Evolutionary conservation across 2,888 invertebrate genomes (phyloP).

Genomic region (Melanotus villosus): DNA sequence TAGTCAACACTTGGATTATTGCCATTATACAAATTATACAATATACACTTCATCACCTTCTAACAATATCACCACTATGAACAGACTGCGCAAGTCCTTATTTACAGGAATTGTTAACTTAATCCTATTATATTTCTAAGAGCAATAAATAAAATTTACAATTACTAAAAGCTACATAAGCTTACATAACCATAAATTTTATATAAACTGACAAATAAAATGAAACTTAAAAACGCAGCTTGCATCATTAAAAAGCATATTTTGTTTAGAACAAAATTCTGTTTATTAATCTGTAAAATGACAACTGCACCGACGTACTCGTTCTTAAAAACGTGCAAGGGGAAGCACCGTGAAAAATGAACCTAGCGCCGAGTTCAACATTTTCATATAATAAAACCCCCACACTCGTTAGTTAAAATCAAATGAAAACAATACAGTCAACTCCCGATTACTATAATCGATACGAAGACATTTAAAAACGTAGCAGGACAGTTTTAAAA

Average conservation of each 20-base stretch:
- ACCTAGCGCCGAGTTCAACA: too few species aligned
- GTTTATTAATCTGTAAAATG: too few species aligned
- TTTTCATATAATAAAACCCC: slow-evolving; percentile 1
- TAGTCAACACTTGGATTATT: slow-evolving; percentile 58
- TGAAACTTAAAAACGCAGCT: too few species aligned
- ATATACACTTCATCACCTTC: slow-evolving; percentile 54
- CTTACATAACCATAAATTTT: not conserved
- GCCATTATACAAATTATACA: slow-evolving; percentile 60
- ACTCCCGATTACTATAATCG: too few species aligned
- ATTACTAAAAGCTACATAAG: slow-evolving; percentile 16
- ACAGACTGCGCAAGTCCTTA: slow-evolving; percentile 31
- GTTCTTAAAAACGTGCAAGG: slow-evolving; percentile 3
- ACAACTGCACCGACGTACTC: not conserved
- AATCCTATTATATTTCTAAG: slow-evolving; percentile 20
- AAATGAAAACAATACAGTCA: too few species aligned
- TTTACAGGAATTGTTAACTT: slow-evolving; percentile 40
- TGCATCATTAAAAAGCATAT: too few species aligned
- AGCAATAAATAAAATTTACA: slow-evolving; percentile 42
- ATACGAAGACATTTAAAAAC: too few species aligned
- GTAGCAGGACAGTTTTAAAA: too few species aligned
- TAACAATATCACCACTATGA: slow-evolving; percentile 53
- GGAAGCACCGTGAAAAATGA: slow-evolving; percentile 10
- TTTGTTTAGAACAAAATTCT: too few species aligned
- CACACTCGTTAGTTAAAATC: too few species aligned
- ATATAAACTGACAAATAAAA: too few species aligned